A percentile compares a stretch with the other conserved stretches of the same genome.
Evolutionary conservation across 2,888 invertebrate species (phyloP).

Genomic region (Harmothoe impar): DNA sequence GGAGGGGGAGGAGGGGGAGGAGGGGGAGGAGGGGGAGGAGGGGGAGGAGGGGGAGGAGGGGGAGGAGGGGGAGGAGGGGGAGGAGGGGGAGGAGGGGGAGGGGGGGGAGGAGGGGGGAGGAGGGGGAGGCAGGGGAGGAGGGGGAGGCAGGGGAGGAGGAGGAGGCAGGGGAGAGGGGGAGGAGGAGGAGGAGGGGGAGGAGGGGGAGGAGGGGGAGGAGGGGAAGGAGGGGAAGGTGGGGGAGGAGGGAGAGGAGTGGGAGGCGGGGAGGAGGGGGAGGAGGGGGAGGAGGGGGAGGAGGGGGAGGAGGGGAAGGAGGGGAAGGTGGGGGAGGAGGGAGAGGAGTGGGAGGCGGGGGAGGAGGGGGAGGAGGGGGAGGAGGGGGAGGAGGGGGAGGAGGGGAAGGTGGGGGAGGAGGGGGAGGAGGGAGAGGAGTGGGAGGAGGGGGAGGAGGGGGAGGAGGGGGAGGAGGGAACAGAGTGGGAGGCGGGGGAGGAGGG

Average conservation of each 20-base stretch:
- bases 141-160: neutral
- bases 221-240: no score
- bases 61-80: neutral
- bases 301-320: no score
- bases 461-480: neutral
- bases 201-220: neutral
- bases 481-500: no score
- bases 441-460: no score
- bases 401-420: no score
- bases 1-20: neutral
- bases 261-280: no score
- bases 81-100: neutral
- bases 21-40: neutral
- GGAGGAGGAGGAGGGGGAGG: neutral
- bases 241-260: neutral
- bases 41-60: neutral
- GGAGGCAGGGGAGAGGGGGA: neutral
- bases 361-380: no score
- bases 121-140: neutral
- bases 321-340: no score
- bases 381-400: no score
- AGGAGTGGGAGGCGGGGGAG: no score
- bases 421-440: no score
- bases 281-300: no score
- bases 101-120: neutral